Evolutionary conservation across 2,888 invertebrate genomes (phyloP).

Genomic region (Iselma pallidipennis): DNA sequence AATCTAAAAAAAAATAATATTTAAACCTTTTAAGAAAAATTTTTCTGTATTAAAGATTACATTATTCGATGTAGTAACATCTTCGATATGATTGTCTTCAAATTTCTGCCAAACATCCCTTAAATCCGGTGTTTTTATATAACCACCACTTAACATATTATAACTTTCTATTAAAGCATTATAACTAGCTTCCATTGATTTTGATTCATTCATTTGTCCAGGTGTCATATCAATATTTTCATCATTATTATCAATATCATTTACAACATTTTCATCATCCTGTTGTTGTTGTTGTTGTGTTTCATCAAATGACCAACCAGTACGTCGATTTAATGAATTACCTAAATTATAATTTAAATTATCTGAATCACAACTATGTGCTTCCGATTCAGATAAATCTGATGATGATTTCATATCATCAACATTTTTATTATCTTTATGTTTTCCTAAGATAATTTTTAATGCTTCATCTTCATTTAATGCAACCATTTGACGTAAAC

Average conservation of each 20-base stretch:
- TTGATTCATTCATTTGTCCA: slow-evolving; percentile 24
- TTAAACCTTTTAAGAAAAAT: background rate
- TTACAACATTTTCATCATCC: slow-evolving; percentile 13
- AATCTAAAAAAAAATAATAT: slow-evolving; percentile 12
- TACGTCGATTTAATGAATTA: slow-evolving; percentile 67
- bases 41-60: slow-evolving; percentile 48
- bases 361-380: slow-evolving; percentile 26
- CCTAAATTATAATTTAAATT: slow-evolving; percentile 56
- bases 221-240: slow-evolving; percentile 8
- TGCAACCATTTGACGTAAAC: slow-evolving; percentile 59
- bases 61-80: slow-evolving; percentile 49
- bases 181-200: slow-evolving; percentile 59
- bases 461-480: slow-evolving; percentile 74
- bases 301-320: slow-evolving; percentile 66
- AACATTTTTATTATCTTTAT: slow-evolving; percentile 34
- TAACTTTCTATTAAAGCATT: slow-evolving; percentile 65
- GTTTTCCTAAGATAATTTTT: slow-evolving; percentile 67
- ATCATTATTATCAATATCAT: slow-evolving; percentile 7
- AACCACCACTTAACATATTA: slow-evolving; percentile 55
- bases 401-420: slow-evolving; percentile 27
- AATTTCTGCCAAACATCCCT: slow-evolving; percentile 64
- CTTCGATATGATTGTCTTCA: slow-evolving; percentile 47
- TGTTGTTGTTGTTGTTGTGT: slow-evolving; percentile 32
- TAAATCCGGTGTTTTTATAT: slow-evolving; percentile 60
- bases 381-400: slow-evolving; percentile 31